phyloP scores from a whole-genome alignment of 2,113 vertebrate genomes.

The Scartelaos histophorus region DNA sequence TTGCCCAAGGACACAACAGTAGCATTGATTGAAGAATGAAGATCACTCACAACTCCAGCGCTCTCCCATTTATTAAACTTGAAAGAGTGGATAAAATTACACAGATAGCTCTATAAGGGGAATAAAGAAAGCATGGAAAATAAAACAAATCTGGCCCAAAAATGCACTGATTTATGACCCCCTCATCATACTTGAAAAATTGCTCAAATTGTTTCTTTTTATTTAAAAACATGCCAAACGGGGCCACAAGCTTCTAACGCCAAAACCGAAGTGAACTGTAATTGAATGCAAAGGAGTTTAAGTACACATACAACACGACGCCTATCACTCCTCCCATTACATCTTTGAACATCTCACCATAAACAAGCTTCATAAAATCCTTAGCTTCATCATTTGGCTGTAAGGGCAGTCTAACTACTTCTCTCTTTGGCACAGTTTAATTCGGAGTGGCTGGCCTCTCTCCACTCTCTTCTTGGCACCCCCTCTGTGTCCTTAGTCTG shows the following conservation, averaged over 20 bases:
- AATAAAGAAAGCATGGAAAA: neutral
- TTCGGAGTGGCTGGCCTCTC: constrained; percentile 44
- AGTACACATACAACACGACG: constrained; percentile 14
- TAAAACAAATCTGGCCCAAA: neutral
- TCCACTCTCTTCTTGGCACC: constrained; percentile 55
- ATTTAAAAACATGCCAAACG: neutral
- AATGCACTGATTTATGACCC: too few relatives aligned
- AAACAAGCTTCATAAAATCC: constrained; percentile 30
- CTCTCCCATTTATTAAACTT: too few relatives aligned
- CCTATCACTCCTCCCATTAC: constrained; percentile 5
- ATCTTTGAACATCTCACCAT: constrained; percentile 14
- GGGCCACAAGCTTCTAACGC: neutral
- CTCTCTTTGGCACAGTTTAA: constrained; percentile 42
- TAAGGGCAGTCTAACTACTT: constrained; percentile 47
- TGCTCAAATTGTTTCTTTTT: neutral
- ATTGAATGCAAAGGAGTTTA: neutral
- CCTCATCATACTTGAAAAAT: neutral
- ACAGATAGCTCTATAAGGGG: too few relatives aligned
- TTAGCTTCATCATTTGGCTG: constrained; percentile 44
- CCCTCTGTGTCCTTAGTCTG: constrained; percentile 66
- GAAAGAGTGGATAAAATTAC: too few relatives aligned
- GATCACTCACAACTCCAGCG: too few relatives aligned
- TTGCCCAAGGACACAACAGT: too few relatives aligned
- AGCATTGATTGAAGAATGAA: too few relatives aligned
- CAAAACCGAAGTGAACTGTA: neutral